These are phyloP conservation scores for Patagioenas fasciata DNA, from an alignment of 2,113 vertebrate genomes.

Conservation along the genomic window DNA sequence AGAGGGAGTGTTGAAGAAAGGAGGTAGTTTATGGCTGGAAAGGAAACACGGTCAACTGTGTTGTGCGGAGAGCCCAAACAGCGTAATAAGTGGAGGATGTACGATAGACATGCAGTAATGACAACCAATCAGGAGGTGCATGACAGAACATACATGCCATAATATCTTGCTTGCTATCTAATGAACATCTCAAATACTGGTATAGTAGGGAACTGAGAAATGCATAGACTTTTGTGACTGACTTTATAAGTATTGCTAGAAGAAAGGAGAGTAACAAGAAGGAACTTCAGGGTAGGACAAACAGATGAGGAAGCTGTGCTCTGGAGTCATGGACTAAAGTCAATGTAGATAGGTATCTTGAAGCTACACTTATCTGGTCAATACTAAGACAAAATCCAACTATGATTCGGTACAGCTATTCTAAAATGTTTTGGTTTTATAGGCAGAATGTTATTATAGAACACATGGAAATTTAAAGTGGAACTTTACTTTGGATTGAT, in stretches of 20 bases:
- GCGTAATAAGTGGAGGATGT: background rate
- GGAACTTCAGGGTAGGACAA: background rate
- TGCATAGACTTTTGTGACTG: background rate
- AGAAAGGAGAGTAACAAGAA: background rate
- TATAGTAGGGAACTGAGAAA: background rate
- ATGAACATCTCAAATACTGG: background rate
- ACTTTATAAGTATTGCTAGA: background rate
- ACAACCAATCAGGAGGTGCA: background rate
- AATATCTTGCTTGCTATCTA: background rate
- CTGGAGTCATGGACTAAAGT: background rate
- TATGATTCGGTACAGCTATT: background rate
- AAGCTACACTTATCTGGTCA: background rate
- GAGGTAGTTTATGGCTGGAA: background rate
- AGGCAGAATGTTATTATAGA: background rate
- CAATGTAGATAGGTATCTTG: background rate
- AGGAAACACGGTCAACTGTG: too few species aligned
- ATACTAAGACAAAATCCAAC: background rate
- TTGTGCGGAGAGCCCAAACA: background rate
- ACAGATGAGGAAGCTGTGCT: background rate
- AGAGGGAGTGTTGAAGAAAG: background rate
- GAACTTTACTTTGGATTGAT: background rate
- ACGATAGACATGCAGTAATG: rapidly evolving
- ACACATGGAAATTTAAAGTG: background rate
- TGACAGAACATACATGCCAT: background rate
- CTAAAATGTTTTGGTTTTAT: background rate